Percentiles rank a stretch among this genome's conserved stretches.
phyloP scores from a whole-genome alignment of 2,888 invertebrate genomes.

The Lasioglossum marginatum region DNA sequence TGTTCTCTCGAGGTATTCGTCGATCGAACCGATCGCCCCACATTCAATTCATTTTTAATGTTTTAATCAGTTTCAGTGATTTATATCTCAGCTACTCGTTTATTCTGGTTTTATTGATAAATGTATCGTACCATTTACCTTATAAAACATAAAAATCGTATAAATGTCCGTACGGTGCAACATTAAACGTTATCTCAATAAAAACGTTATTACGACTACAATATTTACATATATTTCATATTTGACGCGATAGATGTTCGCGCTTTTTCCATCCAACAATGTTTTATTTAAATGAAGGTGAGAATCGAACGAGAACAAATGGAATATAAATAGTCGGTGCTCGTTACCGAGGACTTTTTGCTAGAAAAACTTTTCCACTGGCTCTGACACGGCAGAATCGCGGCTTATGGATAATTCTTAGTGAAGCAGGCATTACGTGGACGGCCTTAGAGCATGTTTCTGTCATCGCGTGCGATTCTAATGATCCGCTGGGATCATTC shows the following conservation, averaged over 20 bases:
- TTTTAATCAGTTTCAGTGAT: too few relatives aligned
- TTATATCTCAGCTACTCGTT: too few relatives aligned
- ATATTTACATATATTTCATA: not conserved
- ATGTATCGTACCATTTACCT: not conserved
- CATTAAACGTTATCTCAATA: not conserved
- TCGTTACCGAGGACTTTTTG: not conserved
- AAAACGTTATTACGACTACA: not conserved
- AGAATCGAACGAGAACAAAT: not conserved
- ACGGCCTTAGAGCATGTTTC: not conserved
- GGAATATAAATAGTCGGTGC: not conserved
- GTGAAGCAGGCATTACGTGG: not conserved
- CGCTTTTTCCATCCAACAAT: not conserved
- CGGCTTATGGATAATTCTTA: not conserved
- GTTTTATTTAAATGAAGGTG: not conserved
- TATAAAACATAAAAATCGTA: not conserved
- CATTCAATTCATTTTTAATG: not conserved
- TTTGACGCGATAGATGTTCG: not conserved
- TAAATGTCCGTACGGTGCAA: not conserved
- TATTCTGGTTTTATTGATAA: not conserved
- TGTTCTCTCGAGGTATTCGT: not conserved
- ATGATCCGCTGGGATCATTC: not conserved
- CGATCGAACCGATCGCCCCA: too few relatives aligned
- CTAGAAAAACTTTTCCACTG: not conserved
- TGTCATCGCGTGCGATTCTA: not conserved
- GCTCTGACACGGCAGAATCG: not conserved